Conservation (phyloP, 2,797 vertebrate genomes). For the Loris lydekkerianus region DNA sequence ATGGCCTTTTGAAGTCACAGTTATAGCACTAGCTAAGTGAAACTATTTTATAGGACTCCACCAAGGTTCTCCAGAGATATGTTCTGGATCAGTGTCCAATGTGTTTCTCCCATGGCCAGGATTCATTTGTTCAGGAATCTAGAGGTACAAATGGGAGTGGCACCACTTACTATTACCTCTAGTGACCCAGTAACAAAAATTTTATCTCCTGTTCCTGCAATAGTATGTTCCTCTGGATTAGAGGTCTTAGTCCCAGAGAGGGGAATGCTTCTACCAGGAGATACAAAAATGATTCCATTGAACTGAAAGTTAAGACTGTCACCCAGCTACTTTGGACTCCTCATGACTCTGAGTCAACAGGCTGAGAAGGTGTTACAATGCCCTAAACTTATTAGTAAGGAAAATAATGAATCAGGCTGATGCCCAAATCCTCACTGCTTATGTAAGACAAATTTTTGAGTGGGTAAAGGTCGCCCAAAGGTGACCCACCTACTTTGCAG, state of each 20-base stretch:
- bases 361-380: not conserved
- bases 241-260: not conserved
- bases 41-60: not conserved
- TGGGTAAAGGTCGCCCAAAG: no score
- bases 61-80: not conserved
- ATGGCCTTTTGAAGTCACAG: not conserved
- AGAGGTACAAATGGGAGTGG: not conserved
- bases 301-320: not conserved
- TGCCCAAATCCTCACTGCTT: no score
- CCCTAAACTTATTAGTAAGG: no score
- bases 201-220: not conserved
- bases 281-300: not conserved
- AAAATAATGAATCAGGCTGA: no score
- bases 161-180: not conserved
- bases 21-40: not conserved
- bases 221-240: not conserved
- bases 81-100: not conserved
- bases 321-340: not conserved
- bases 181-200: not conserved
- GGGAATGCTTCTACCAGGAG: not conserved
- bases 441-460: no score
- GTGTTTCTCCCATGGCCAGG: not conserved
- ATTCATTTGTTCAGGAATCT: not conserved
- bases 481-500: no score
- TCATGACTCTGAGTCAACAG: not conserved